phyloP scores from a whole-genome alignment of 92 coral and sea anemone species.

The Montipora capitata region DNA sequence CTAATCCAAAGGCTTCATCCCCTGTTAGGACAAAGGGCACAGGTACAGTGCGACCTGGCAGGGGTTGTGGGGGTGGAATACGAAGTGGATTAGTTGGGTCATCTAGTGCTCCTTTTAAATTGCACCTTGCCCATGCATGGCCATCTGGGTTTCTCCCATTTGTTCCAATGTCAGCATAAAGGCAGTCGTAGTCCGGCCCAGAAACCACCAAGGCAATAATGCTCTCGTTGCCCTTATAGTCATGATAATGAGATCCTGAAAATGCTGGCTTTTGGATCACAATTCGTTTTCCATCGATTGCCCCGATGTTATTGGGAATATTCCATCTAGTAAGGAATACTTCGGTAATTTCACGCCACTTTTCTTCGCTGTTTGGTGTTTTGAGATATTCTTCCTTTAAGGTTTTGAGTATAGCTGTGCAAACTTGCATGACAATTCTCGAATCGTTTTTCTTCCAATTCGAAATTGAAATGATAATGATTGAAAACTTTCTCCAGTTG shows the following conservation, averaged over 20 bases:
- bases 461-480: too few species aligned
- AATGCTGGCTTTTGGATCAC: constrained; percentile 56
- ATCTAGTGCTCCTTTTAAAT: constrained; percentile 34
- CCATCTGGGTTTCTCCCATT: constrained; percentile 58
- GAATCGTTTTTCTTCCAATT: too few species aligned
- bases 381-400: too few species aligned
- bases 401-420: too few species aligned
- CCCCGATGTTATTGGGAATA: constrained; percentile 61
- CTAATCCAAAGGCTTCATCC: constrained; percentile 41
- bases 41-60: constrained; percentile 43
- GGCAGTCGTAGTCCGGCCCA: constrained; percentile 35
- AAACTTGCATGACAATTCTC: too few species aligned
- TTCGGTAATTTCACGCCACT: constrained; percentile 57
- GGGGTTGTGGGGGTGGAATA: constrained; percentile 41
- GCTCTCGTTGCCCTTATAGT: constrained; percentile 41
- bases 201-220: constrained; percentile 38
- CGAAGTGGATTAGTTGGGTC: constrained; percentile 29
- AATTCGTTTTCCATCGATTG: constrained; percentile 54
- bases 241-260: constrained; percentile 54
- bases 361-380: constrained; percentile 38
- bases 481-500: too few species aligned
- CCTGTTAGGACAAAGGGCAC: constrained; percentile 45
- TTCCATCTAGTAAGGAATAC: constrained; percentile 60
- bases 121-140: constrained; percentile 48
- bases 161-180: constrained; percentile 54